A percentile compares a stretch with the other conserved stretches of the same genome.
phyloP scores from a whole-genome alignment of 2,797 vertebrate genomes.

The Malacoraja senta region DNA sequence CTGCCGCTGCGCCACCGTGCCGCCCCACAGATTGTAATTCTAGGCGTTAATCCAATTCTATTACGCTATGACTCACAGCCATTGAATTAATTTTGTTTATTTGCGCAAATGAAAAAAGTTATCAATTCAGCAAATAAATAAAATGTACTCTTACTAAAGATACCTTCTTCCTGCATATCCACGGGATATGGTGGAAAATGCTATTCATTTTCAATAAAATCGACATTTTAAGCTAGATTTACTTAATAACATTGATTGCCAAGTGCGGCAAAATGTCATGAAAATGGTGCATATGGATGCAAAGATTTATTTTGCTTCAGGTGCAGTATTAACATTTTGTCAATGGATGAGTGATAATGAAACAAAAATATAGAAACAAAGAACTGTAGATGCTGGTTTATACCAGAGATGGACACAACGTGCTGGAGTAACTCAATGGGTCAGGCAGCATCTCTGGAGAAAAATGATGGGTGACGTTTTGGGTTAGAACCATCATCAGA shows the following conservation, averaged over 20 bases:
- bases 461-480: too few species aligned
- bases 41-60: constrained; percentile 7
- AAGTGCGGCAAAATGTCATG: not conserved
- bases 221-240: not conserved
- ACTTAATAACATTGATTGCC: not conserved
- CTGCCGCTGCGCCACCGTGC: too few species aligned
- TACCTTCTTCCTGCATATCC: not conserved
- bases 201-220: not conserved
- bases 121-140: constrained; percentile 9
- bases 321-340: not conserved
- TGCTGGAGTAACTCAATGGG: too few species aligned
- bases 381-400: too few species aligned
- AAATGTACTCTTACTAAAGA: not conserved
- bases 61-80: not conserved
- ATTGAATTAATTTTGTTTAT: not conserved
- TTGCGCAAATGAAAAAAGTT: not conserved
- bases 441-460: too few species aligned
- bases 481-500: too few species aligned
- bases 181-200: not conserved
- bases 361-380: too few species aligned
- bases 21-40: not conserved
- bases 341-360: not conserved
- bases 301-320: not conserved
- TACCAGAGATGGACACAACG: too few species aligned
- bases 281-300: not conserved